phyloP scores from a whole-genome alignment of 2,888 invertebrate genomes.

The Zaprionus bogoriensis region DNA sequence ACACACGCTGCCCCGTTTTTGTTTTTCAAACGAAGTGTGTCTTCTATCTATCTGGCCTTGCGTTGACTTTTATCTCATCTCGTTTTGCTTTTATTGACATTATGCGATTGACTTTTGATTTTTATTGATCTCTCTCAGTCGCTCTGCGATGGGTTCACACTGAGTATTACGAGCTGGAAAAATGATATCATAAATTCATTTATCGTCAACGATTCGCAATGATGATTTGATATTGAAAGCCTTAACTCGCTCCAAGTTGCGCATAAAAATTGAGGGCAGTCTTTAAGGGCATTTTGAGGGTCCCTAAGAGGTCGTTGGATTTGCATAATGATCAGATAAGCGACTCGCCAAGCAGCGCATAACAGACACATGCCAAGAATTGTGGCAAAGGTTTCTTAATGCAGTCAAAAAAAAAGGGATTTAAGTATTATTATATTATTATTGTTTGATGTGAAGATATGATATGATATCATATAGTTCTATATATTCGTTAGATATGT shows the following conservation, averaged over 20 bases:
- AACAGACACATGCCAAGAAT: background rate
- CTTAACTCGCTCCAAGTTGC: conserved; percentile 16
- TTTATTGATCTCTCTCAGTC: conserved; percentile 50
- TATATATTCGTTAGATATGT: too few species aligned
- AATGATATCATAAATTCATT: conserved; percentile 40
- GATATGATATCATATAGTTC: too few species aligned
- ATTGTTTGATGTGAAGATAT: background rate
- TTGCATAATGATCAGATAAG: conserved; percentile 41
- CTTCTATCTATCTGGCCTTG: conserved; percentile 23
- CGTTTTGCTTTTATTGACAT: conserved; percentile 40
- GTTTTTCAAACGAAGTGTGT: conserved; percentile 15
- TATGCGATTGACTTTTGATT: conserved; percentile 44
- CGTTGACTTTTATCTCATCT: conserved; percentile 27
- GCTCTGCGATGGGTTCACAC: conserved; percentile 24
- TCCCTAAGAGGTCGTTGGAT: conserved; percentile 28
- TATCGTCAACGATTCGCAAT: conserved; percentile 47
- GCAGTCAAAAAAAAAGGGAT: too few species aligned
- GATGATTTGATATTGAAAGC: conserved; percentile 56
- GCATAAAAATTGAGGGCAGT: conserved; percentile 53
- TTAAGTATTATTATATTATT: background rate
- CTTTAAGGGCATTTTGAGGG: conserved; percentile 20
- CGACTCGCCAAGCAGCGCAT: conserved; percentile 12
- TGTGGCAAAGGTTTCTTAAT: too few species aligned
- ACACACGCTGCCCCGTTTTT: background rate
- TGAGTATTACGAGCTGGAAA: conserved; percentile 48